phyloP scores from a whole-genome alignment of 2,888 invertebrate genomes.

The Eilema caniola region DNA sequence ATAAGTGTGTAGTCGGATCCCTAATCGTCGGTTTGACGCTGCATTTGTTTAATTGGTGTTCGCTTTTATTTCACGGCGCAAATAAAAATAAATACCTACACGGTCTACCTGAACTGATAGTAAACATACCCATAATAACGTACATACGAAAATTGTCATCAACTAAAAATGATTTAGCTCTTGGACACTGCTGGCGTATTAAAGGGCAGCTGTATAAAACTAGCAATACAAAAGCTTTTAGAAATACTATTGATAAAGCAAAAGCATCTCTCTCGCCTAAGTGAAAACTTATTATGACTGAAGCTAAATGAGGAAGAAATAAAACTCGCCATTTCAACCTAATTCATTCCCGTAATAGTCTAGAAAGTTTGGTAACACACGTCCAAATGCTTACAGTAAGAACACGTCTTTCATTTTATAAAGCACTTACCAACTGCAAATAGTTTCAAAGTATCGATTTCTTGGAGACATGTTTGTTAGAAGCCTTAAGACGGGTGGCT shows the following conservation, averaged over 20 bases:
- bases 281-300: background rate
- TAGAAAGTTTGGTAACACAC: constrained; percentile 13
- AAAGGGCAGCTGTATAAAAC: no score
- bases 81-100: constrained; percentile 3
- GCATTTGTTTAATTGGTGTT: constrained; percentile 64
- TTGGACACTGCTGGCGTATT: background rate
- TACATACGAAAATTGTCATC: background rate
- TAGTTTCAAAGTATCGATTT: constrained; percentile 6
- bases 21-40: constrained; percentile 56
- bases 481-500: background rate
- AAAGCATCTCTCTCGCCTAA: background rate
- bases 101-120: background rate
- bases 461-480: background rate
- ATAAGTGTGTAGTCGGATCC: constrained; percentile 68
- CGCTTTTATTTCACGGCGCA: constrained; percentile 17
- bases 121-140: background rate
- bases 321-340: background rate
- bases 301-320: background rate
- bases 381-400: background rate
- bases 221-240: background rate
- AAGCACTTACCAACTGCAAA: constrained; percentile 16
- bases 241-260: background rate
- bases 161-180: background rate
- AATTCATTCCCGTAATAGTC: constrained; percentile 6
- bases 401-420: constrained; percentile 13